Conservation (phyloP, 2,888 invertebrate genomes). For the Cloeon dipterum region DNA sequence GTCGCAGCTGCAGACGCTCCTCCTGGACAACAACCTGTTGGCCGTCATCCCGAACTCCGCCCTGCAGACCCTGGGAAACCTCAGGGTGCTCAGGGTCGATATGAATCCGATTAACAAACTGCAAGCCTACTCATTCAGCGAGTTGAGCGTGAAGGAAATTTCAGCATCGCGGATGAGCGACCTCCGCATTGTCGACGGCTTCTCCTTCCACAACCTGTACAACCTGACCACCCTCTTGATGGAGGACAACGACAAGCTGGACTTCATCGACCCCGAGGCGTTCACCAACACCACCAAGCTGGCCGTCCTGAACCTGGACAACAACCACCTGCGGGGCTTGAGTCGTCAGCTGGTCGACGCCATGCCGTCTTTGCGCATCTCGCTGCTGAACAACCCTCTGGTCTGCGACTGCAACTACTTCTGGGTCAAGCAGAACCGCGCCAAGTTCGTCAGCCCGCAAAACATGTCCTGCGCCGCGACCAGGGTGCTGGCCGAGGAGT, state of each 20-base stretch:
- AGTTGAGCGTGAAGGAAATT: slow-evolving; percentile 14
- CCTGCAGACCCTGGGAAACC: slow-evolving; percentile 8
- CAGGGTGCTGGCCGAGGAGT: slow-evolving; percentile 7
- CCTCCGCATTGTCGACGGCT: slow-evolving; percentile 16
- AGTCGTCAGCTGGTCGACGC: slow-evolving; percentile 13
- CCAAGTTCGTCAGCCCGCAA: slow-evolving; percentile 5
- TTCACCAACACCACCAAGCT: slow-evolving; percentile 16
- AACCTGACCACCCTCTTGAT: slow-evolving; percentile 15
- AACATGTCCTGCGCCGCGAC: slow-evolving; percentile 11
- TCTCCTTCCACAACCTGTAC: slow-evolving; percentile 17
- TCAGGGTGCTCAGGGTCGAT: slow-evolving; percentile 9
- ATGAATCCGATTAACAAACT: slow-evolving; percentile 11
- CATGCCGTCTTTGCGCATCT: slow-evolving; percentile 14
- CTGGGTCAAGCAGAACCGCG: slow-evolving; percentile 11
- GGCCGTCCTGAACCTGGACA: slow-evolving; percentile 16
- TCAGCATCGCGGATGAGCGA: slow-evolving; percentile 16
- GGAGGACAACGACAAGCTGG: slow-evolving; percentile 17
- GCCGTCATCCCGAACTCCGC: slow-evolving; percentile 9
- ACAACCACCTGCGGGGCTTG: slow-evolving; percentile 17
- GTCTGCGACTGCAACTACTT: slow-evolving; percentile 21
- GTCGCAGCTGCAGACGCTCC: slow-evolving; percentile 10
- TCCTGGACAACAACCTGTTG: slow-evolving; percentile 11
- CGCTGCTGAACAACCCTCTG: slow-evolving; percentile 19
- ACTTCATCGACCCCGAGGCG: slow-evolving; percentile 18
- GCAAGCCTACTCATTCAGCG: slow-evolving; percentile 10